Evolutionary conservation across 2,888 invertebrate species (phyloP).

Genomic region (Erebia ligea): DNA sequence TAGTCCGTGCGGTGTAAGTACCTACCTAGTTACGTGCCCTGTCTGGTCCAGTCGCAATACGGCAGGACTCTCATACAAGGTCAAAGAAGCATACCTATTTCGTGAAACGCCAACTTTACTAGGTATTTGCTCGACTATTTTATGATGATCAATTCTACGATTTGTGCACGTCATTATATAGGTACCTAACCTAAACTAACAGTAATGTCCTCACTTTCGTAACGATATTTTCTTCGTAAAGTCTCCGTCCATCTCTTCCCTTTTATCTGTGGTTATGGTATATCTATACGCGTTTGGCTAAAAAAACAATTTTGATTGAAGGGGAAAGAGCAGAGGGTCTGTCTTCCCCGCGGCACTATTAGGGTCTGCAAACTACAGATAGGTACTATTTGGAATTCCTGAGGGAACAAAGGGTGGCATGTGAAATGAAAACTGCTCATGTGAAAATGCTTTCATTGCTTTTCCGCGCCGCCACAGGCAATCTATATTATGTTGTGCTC

Average conservation of each 20-base stretch:
- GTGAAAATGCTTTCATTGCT: constrained; percentile 81
- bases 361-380: constrained; percentile 68
- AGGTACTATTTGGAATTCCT: constrained; percentile 79
- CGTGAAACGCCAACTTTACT: no score
- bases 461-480: constrained; percentile 79
- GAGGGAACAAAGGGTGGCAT: constrained; percentile 69
- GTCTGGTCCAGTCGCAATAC: no score
- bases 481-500: constrained; percentile 73
- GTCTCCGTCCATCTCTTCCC: background rate
- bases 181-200: background rate
- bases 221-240: background rate
- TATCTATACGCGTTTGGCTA: constrained; percentile 37
- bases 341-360: constrained; percentile 66
- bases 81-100: no score
- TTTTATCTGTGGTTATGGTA: constrained; percentile 5
- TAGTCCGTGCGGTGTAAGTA: no score
- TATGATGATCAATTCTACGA: no score
- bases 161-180: no score
- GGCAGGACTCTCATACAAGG: no score
- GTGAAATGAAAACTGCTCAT: constrained; percentile 78
- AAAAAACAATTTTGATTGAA: constrained; percentile 53
- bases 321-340: constrained; percentile 57
- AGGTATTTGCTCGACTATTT: no score
- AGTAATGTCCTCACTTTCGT: background rate
- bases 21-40: no score